Evolutionary conservation across 2,888 invertebrate genomes (phyloP).

Genomic region (Folsomia candida): DNA sequence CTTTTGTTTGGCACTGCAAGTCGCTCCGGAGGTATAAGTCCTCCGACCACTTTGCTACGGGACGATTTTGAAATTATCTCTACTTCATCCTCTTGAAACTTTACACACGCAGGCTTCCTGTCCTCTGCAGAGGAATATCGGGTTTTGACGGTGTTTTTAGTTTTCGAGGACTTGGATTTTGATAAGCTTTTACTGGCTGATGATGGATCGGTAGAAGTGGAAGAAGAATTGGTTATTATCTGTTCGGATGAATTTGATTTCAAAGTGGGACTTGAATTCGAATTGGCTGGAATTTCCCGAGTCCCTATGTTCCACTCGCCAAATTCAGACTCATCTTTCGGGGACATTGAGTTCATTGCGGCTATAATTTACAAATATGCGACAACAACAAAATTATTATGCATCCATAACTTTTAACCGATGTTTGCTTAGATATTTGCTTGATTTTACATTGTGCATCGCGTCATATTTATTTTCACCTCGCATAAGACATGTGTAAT

Average conservation of each 20-base stretch:
- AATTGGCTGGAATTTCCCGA: constrained; percentile 5
- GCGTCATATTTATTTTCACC: not conserved
- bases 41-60: constrained; percentile 30
- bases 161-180: constrained; percentile 14
- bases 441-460: not conserved
- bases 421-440: not conserved
- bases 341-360: not conserved
- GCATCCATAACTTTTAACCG: not conserved
- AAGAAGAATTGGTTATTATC: constrained; percentile 6
- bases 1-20: constrained; percentile 44
- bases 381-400: not conserved
- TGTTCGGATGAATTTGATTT: not conserved
- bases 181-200: not conserved
- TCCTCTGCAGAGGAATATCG: not conserved
- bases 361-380: no score
- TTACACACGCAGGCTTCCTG: not conserved
- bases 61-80: not conserved
- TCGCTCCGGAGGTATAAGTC: constrained; percentile 46
- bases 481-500: no score
- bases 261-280: not conserved
- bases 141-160: not conserved
- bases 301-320: constrained; percentile 8
- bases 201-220: not conserved
- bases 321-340: constrained; percentile 4
- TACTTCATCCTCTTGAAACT: constrained; percentile 10